Base-by-base conservation (phyloP, 1,140 invertebrate species). In the Drosophila equinoxialis region DNA sequence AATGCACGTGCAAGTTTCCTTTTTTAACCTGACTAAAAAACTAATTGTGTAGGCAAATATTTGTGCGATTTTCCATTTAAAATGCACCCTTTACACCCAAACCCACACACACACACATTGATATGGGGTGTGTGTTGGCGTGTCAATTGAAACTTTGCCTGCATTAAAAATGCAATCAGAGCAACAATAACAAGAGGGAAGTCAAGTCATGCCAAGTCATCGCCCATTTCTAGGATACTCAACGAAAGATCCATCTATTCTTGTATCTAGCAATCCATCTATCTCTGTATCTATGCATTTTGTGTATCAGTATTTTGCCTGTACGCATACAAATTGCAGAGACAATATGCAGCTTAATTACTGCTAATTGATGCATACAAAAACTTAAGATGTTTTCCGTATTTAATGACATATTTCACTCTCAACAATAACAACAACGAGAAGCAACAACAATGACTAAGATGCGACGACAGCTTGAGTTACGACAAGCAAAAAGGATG, bases 391-490 rank as follows among this genome's bases (percentile, higher is more conserved):
- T 90, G 81, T 90, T 89, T 90, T 90, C 85, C 85, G 81, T 80
- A 85, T 90, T 90, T 90, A 90, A 90, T 90, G 85, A 90, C 85
- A 90, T 90, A 90, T 90, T 90, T 90, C 85, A 89, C 82, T 79
- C 71, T 59, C 74, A 65, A 76, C 30, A 74, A 60, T 67, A 33
- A 57, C 68, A 54, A 51, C 74, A 48, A 64, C 70, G 30, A 6
- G 30, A 30, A 68, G 58, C 74, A 51, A 65, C 65, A 61, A 62
- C 62, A 59, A 51, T 51, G 45, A 51, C 45, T 51, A 62, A 76
- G 62, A 68, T 64, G 63, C 74, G 64, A 65, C 74, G 69, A 77
- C 62, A 74, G 71, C 68, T 72, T 74, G 65, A 82, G 74, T 54
- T 76, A 72, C 84, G 81, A 61, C 64, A 74, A 55, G 65, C 55